Evolutionary conservation across 35 echinoderm and acorn worm species (phyloP), one percentile per base, ranked within the genome.

Genomic region (Heliocidaris erythrogramma): DNA sequence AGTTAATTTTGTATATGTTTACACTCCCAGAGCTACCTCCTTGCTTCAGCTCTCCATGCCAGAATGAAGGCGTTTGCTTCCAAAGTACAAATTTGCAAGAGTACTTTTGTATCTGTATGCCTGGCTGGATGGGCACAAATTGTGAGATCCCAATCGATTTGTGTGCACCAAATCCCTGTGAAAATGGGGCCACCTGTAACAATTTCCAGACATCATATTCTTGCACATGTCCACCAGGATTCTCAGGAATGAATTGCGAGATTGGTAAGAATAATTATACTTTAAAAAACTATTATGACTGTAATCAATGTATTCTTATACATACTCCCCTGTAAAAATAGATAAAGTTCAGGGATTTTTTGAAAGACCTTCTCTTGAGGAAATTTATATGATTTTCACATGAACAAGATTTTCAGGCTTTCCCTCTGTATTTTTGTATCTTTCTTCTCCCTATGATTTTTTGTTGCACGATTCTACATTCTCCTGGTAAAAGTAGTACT

Each of bases 141-240:
- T 95, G 94, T 92, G 94, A 59, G 42, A 60, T 31, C 48, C 94
- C 86, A 30, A 61, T 93, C 30, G 90, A 88, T 86, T 21, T 93
- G 8, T 95, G 95, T 60, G 59, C 21, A 10, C 30, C 9, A 24
- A 85, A 59, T 90, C 95, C 97, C 13, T 97, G 97, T 93, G 27
- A 95, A 32, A 97, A 97, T 94, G 95, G 95, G n/a, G 97, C 93
- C 47, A 95, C 87, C 6, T 97, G 97, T 84, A 86, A 96, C 32
- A 97, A 97, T 85, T 94, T 94, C 42, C 97, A 97, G 94, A 97
- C 97, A 48, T 94, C 85, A 5, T 97, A 96, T 49, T 88, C 93
- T 7, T 97, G 97, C 60, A 87, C 24, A 86, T 97, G 97, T 92
- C 78, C 32, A 92, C 93, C 52, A 10, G 95, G 92, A 32, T 97